Percentiles rank a stretch among this genome's conserved stretches.
phyloP scores from a whole-genome alignment of 2,888 invertebrate genomes.

The Coleophora deauratella region DNA sequence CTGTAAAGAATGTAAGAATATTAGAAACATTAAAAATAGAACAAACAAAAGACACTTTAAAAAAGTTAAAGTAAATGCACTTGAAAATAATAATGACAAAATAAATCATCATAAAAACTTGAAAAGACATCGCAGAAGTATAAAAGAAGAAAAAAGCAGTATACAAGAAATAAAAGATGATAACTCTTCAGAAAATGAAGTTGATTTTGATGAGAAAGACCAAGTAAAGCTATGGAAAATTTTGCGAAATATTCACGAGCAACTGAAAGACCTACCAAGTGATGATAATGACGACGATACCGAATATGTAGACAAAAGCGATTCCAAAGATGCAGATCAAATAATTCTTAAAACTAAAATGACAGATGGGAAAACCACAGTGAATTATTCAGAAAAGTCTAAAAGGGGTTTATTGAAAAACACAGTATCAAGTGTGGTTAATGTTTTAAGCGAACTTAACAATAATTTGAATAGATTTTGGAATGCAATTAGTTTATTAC shows the following conservation, averaged over 20 bases:
- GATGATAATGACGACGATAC: slow-evolving; percentile 19
- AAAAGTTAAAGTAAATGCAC: slow-evolving; percentile 13
- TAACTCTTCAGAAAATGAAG: slow-evolving; percentile 32
- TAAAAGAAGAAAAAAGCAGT: slow-evolving; percentile 12
- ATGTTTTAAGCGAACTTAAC: slow-evolving; percentile 46
- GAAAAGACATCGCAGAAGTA: slow-evolving; percentile 13
- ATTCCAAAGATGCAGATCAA: slow-evolving; percentile 20
- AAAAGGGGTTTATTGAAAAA: slow-evolving; percentile 38
- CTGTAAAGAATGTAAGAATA: slow-evolving; percentile 8
- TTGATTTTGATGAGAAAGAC: slow-evolving; percentile 27
- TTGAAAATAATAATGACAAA: slow-evolving; percentile 14
- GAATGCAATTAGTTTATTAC: slow-evolving; percentile 42
- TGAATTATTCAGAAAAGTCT: slow-evolving; percentile 32
- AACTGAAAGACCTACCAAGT: slow-evolving; percentile 30
- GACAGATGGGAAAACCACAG: slow-evolving; percentile 30
- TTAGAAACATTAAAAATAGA: slow-evolving; percentile 13
- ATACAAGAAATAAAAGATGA: slow-evolving; percentile 2
- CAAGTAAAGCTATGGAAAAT: slow-evolving; percentile 36
- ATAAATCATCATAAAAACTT: slow-evolving; percentile 19
- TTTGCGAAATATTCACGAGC: slow-evolving; percentile 36
- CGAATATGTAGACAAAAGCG: slow-evolving; percentile 16
- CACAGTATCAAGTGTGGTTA: slow-evolving; percentile 39
- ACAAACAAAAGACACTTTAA: slow-evolving; percentile 12
- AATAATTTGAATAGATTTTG: slow-evolving; percentile 50
- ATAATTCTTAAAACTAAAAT: slow-evolving; percentile 35